A percentile compares a stretch with the other conserved stretches of the same genome.
Evolutionary conservation across 2,888 invertebrate species (phyloP).

Genomic region (Drosophila quasianomalipes): DNA sequence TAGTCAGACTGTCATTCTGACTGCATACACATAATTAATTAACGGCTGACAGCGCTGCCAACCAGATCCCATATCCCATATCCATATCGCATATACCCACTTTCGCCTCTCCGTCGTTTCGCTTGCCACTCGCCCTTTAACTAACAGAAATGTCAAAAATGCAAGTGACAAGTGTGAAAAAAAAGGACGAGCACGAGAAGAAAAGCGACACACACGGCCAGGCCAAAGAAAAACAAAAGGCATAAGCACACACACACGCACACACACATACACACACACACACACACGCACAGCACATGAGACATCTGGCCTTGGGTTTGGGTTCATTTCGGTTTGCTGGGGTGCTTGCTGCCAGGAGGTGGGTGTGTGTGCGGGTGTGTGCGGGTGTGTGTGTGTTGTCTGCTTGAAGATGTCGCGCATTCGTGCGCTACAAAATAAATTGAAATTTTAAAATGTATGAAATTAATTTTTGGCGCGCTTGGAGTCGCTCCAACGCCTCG

Average conservation of each 20-base stretch:
- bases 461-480: conserved; percentile 73
- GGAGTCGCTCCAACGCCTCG: conserved; percentile 52
- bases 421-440: conserved; percentile 80
- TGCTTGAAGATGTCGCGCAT: conserved; percentile 73
- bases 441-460: conserved; percentile 83
- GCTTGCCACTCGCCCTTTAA: conserved; percentile 40
- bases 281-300: conserved; percentile 27
- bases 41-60: conserved; percentile 62
- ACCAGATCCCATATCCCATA: conserved; percentile 34
- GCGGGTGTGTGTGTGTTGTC: conserved; percentile 33
- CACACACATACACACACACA: conserved; percentile 36
- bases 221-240: conserved; percentile 69
- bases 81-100: conserved; percentile 3
- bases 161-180: conserved; percentile 79
- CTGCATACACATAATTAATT: conserved; percentile 78
- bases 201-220: conserved; percentile 40
- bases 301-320: conserved; percentile 32
- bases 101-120: background rate
- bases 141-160: conserved; percentile 80
- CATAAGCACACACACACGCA: conserved; percentile 33
- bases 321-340: conserved; percentile 26
- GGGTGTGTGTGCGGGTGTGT: conserved; percentile 2
- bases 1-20: conserved; percentile 68
- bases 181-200: conserved; percentile 65
- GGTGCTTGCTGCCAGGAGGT: background rate